A percentile compares a stretch with the other conserved stretches of the same genome.
phyloP scores from a whole-genome alignment of 2,888 invertebrate genomes.

The Trissolcus brochymenae region DNA sequence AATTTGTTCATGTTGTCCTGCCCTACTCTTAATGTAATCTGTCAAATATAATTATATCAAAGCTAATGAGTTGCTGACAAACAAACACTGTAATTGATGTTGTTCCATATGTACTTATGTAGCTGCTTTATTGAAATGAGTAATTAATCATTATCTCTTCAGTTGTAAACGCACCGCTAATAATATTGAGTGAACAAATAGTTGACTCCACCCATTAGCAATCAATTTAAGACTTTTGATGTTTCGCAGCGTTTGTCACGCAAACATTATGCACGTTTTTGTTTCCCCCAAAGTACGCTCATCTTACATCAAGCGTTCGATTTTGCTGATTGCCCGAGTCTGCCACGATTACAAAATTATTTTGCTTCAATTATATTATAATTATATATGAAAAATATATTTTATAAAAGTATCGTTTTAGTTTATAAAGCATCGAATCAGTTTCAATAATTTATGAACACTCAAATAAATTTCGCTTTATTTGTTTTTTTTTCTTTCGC shows the following conservation, averaged over 20 bases:
- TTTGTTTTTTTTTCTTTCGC: no score
- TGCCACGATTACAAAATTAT: background rate
- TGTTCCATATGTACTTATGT: constrained; percentile 50
- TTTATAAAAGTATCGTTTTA: no score
- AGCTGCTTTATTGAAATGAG: constrained; percentile 40
- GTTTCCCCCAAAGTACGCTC: constrained; percentile 20
- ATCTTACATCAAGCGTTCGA: constrained; percentile 19
- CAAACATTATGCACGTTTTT: constrained; percentile 32
- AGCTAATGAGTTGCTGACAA: constrained; percentile 47
- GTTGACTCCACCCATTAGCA: constrained; percentile 19
- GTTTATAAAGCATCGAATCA: no score
- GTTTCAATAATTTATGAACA: no score
- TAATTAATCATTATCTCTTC: constrained; percentile 45
- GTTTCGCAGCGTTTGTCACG: constrained; percentile 37
- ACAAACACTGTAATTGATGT: constrained; percentile 47
- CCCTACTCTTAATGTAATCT: constrained; percentile 19
- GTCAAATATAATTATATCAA: constrained; percentile 38
- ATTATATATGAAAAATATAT: no score
- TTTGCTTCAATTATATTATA: no score
- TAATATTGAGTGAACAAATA: constrained; percentile 41
- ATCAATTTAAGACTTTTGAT: constrained; percentile 45
- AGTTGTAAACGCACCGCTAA: constrained; percentile 30
- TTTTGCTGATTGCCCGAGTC: constrained; percentile 7
- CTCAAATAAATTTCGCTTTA: no score
- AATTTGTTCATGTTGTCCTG: constrained; percentile 17